Evolutionary conservation across 2,797 vertebrate species (phyloP), one percentile per base, ranked within the genome.

Genomic region (Hypotaenidia philippensis): DNA sequence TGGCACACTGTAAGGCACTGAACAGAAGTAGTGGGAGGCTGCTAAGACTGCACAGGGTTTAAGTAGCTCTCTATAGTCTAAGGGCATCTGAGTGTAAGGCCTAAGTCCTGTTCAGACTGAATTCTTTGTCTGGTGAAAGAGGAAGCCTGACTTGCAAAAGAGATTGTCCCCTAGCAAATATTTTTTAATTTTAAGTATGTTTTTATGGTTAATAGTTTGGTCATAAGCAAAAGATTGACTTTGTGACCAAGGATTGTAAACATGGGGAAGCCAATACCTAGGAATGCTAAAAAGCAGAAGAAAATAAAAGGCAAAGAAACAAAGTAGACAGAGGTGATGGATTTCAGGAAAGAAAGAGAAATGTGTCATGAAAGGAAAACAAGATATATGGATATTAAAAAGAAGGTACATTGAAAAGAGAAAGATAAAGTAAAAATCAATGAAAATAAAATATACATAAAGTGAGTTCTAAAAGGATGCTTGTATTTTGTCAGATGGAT

Each of bases 371-470:
- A 75, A 63, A 91, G 21, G 20, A 78, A 79, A 90, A 53, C 5
- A 57, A 44, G 23, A 4, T 27, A 41, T 23, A 38, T 23, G 36
- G 27, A 40, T 75, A 56, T 85, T 68, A 53, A 89, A 84, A 82
- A 59, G 56, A 92, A 31, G 25, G 23, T 63, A 40, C 11, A 26
- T 8, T 52, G 52, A 57, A 89, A 93, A 50, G 25, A 75, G 13
- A 77, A 77, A 79, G 38, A 70, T 32, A 56, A 92, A 78, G 61
- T 53, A 64, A 95, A 90, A 93, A 94, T 88, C 88, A 69, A 83
- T 83, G 53, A 36, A 41, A 93, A 83, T 90, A 83, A 88, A 91
- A 88, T 78, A 94, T 65, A 86, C 80, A 78, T 92, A 27, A 59
- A 90, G 32, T 63, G 71, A 87, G 49, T 86, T 72, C 68, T 71